Base-by-base conservation (phyloP, 1,140 invertebrate genomes). In the Pogonognathellus flavescens region DNA sequence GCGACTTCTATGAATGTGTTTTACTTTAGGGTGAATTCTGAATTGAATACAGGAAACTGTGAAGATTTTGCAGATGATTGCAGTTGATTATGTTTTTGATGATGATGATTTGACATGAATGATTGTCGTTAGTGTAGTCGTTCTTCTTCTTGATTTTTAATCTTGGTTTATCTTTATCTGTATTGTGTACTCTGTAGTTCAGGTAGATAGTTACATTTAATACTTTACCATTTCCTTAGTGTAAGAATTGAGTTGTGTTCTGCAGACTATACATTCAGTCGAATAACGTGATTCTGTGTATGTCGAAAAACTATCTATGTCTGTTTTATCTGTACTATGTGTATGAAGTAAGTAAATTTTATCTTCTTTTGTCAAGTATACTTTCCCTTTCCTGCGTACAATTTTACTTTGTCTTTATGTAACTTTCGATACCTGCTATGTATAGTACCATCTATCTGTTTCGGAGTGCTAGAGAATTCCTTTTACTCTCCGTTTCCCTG, bases 51-150 rank as follows among this genome's bases (percentile, higher is more conserved):
- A 18, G 62, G 8, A 22, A 4, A 0, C 25, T 66, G 31, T 31
- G 22, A 13, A 1, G 22, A 25, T 22, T 62, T 11, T 55, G 31
- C 2, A 41, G 11, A 55, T 55, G 53, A n/a, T 76, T 76, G 16
- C 25, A 49, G 70, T 49, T 76, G 25, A 76, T n/a, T 16, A 49
- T 76, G 70, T 14, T 76, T 22, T 49, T 76, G 70, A 76, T 76
- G 70, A 76, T 76, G 70, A 76, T 76, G 70, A 76, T 76, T 76
- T 50, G 70, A 16, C 41, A 76, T 76, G 70, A 18, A 76, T 76
- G 70, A 76, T 76, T 76, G 70, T 76, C 70, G 70, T n/a, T 49
- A 16, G 25, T 49, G 70, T 49, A 49, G 70, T 41, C 31, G 31
- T 6, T 41, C 31, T 76, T 31, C 25, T 76, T 76, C 70, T 16